Conservation (phyloP, 2,797 vertebrate genomes). For the Amblyraja radiata region DNA sequence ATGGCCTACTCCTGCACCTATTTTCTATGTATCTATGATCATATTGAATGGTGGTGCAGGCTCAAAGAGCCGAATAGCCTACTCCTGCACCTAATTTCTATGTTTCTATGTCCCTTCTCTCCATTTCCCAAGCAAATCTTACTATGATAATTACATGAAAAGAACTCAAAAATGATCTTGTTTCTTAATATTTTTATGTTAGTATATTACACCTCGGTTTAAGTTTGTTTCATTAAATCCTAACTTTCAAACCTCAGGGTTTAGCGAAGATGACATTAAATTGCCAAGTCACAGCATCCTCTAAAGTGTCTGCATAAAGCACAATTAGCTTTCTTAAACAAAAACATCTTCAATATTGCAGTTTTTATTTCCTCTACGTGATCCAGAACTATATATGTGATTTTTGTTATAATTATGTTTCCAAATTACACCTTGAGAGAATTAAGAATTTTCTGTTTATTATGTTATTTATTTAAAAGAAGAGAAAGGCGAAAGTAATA, state of each 20-base stretch:
- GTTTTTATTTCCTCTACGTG: neutral
- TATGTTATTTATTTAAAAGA: neutral
- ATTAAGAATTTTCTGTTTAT: neutral
- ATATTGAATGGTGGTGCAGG: too few species aligned
- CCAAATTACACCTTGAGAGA: neutral
- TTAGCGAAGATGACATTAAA: neutral
- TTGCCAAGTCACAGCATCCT: neutral
- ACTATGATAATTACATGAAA: neutral
- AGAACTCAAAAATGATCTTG: neutral
- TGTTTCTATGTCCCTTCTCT: neutral
- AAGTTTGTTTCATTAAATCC: neutral
- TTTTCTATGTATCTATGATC: too few species aligned
- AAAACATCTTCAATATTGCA: neutral
- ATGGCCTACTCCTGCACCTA: too few species aligned
- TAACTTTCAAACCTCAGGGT: neutral
- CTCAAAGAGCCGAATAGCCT: too few species aligned
- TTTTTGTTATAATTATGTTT: slow-evolving; percentile 18
- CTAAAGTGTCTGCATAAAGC: neutral
- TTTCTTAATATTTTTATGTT: too few species aligned
- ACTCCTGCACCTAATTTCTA: too few species aligned
- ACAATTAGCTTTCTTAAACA: neutral
- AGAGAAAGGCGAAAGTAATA: neutral
- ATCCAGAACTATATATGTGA: neutral
- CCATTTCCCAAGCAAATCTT: neutral
- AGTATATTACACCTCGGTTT: neutral